phyloP scores from a whole-genome alignment of 2,113 vertebrate genomes.

The Fulica atra region DNA sequence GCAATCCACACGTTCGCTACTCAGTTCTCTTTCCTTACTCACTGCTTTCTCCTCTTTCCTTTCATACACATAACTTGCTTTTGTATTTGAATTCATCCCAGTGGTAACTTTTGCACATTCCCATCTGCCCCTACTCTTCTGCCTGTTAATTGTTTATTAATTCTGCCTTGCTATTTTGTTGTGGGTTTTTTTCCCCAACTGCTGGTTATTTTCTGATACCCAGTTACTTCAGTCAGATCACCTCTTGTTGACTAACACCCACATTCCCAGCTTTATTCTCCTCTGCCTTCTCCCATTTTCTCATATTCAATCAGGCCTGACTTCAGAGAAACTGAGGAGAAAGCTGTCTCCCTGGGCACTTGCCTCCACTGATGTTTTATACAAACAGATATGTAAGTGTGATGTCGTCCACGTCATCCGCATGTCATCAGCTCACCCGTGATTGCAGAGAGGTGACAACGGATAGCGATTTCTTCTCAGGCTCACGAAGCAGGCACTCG shows the following conservation, averaged over 20 bases:
- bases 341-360: background rate
- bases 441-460: background rate
- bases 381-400: background rate
- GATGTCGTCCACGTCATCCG: background rate
- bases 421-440: background rate
- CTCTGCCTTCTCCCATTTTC: background rate
- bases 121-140: background rate
- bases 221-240: background rate
- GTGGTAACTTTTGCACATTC: background rate
- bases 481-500: background rate
- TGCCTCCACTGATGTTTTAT: background rate
- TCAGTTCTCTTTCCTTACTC: background rate
- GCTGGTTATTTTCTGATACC: background rate
- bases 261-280: background rate
- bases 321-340: background rate
- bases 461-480: background rate
- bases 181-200: background rate
- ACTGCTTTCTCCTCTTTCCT: background rate
- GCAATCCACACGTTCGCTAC: background rate
- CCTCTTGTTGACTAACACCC: background rate
- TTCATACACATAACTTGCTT: background rate
- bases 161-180: background rate
- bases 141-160: background rate
- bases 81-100: background rate
- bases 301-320: background rate